Conservation (phyloP, 2,797 vertebrate genomes). For the Clamator glandarius region DNA sequence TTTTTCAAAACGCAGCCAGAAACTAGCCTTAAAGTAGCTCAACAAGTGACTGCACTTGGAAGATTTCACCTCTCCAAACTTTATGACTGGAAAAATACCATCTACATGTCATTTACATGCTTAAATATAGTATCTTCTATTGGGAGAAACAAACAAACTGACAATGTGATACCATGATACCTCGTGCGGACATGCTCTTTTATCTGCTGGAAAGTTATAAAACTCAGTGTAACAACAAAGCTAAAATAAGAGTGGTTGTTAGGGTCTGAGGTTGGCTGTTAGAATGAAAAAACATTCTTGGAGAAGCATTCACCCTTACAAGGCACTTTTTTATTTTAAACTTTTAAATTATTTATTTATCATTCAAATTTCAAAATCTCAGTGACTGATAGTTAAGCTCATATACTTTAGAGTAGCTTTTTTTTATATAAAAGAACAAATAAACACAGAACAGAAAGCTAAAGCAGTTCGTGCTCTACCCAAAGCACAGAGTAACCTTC, state of each 20-base stretch:
- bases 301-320: background rate
- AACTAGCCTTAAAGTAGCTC: constrained; percentile 59
- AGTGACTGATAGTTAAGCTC: background rate
- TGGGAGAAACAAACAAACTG: constrained; percentile 73
- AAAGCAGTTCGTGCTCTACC: background rate
- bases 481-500: background rate
- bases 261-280: constrained; percentile 48
- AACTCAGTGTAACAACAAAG: constrained; percentile 57
- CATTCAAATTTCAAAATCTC: background rate
- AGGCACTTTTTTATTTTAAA: background rate
- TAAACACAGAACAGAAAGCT: background rate
- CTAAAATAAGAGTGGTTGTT: constrained; percentile 69
- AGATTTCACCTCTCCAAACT: constrained; percentile 72
- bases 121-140: constrained; percentile 81
- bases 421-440: background rate
- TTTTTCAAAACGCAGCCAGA: constrained; percentile 37
- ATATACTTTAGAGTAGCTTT: background rate
- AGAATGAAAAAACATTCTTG: constrained; percentile 53
- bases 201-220: constrained; percentile 70
- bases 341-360: background rate
- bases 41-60: constrained; percentile 16
- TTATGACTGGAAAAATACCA: constrained; percentile 79
- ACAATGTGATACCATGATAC: constrained; percentile 69
- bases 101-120: constrained; percentile 79
- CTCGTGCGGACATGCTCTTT: constrained; percentile 60